These are phyloP conservation scores for Echinometra lucunter DNA, from an alignment of 53 echinoderm and acorn worm genomes.

Conservation along the genomic window DNA sequence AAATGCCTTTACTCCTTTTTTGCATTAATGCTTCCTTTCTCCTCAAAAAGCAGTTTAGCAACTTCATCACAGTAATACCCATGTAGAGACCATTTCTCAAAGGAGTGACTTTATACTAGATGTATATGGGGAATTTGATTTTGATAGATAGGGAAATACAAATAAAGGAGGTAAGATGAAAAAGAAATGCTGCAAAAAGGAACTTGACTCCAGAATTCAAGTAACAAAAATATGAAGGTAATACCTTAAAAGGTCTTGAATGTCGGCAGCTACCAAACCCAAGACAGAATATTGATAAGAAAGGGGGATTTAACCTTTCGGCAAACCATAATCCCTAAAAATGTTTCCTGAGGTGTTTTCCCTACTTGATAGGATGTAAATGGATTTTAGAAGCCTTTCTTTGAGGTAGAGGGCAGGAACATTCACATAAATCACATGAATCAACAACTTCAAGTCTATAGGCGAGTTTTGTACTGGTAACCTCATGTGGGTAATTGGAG, in stretches of 20 bases:
- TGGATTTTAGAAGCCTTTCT: not conserved
- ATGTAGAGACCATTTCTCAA: not conserved
- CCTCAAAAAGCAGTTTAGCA: not conserved
- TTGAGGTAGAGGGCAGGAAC: not conserved
- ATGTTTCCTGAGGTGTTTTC: constrained; percentile 17
- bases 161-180: not conserved
- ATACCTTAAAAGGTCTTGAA: constrained; percentile 36
- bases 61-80: not conserved
- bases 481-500: no score
- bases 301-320: not conserved
- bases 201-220: not conserved
- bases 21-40: no score
- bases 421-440: not conserved
- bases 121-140: not conserved
- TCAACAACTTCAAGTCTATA: no score
- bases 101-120: not conserved
- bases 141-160: not conserved
- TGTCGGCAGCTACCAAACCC: not conserved
- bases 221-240: not conserved
- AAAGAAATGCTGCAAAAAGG: not conserved
- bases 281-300: constrained; percentile 10
- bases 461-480: no score
- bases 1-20: no score
- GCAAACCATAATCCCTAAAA: not conserved
- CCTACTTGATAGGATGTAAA: not conserved